Evolutionary conservation across 1,140 invertebrate species (phyloP), one percentile per base, ranked within the genome.

Genomic region (Atta colombica): DNA sequence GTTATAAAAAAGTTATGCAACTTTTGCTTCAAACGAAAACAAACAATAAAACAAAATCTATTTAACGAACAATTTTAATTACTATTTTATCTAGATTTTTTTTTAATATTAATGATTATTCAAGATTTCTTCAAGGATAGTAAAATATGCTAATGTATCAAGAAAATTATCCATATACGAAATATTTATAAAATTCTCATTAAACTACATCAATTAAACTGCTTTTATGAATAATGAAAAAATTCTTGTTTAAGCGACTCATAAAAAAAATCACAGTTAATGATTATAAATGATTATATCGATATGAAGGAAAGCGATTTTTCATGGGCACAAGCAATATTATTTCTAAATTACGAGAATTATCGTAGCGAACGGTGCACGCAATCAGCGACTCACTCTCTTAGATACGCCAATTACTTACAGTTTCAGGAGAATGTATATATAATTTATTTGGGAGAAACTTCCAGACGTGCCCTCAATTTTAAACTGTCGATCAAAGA

Each of bases 401-500:
- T 63, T 77, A 77, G 75, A 78, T 82, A 53, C 51, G 18, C 82
- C 39, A 63, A 77, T 66, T 66, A 84, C 21, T 77, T 61, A 39
- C 28, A 31, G 74, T 75, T 84, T 74, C 35, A 61, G 7, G 28
- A 16, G 39, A 39, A 35, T 63, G 14, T 39, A 39, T 6, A 14
- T 63, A 53, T 51, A 39, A 78, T 85, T 77, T 85, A 77, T 78
- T 66, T 65, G 18, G 77, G 74, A 85, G 74, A 85, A 85, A 85
- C 35, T 39, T 31, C n/a, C n/a, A 55, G 16, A 45, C 49, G 12
- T 85, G 35, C 21, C 75, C 69, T 84, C 69, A 21, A 84, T 84
- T 61, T 49, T 18, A 61, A 74, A 39, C 18, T 74, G 35, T 69
- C 68, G 55, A 82, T 82, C 39, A 58, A 75, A 51, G 49, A 18